These are phyloP conservation scores for Yponomeuta malinellus DNA, from an alignment of 2,888 invertebrate species.

Conservation along the genomic window DNA sequence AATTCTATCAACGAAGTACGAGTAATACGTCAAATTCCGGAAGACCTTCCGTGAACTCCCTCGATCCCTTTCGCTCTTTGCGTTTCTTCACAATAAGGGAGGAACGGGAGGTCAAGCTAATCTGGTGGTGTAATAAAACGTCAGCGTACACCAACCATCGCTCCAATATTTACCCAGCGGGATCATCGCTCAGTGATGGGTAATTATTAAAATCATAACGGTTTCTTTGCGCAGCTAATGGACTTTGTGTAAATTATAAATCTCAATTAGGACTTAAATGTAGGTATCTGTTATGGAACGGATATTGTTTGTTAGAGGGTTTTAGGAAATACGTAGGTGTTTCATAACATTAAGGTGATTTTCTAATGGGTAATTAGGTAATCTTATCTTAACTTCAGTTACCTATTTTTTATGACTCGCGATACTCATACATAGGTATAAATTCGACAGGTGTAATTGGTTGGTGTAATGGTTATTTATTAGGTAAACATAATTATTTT, in stretches of 20 bases:
- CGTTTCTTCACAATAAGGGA: background rate
- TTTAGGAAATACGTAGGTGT: background rate
- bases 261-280: slow-evolving; percentile 6
- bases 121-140: slow-evolving; percentile 16
- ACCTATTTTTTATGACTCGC: too few species aligned
- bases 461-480: background rate
- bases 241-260: slow-evolving; percentile 23
- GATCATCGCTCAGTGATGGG: slow-evolving; percentile 21
- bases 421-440: too few species aligned
- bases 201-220: slow-evolving; percentile 27
- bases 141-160: slow-evolving; percentile 18
- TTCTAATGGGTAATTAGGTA: too few species aligned
- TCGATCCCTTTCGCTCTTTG: background rate
- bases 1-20: slow-evolving; percentile 5
- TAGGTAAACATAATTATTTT: too few species aligned
- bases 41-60: slow-evolving; percentile 6
- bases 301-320: background rate
- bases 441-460: too few species aligned
- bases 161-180: slow-evolving; percentile 24
- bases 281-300: background rate
- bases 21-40: slow-evolving; percentile 3
- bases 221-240: slow-evolving; percentile 22
- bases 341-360: too few species aligned
- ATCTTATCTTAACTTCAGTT: too few species aligned
- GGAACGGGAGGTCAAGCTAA: background rate